These are phyloP conservation scores for Aporrectodea caliginosa DNA, from an alignment of 1,140 invertebrate genomes.

Conservation along the genomic window DNA sequence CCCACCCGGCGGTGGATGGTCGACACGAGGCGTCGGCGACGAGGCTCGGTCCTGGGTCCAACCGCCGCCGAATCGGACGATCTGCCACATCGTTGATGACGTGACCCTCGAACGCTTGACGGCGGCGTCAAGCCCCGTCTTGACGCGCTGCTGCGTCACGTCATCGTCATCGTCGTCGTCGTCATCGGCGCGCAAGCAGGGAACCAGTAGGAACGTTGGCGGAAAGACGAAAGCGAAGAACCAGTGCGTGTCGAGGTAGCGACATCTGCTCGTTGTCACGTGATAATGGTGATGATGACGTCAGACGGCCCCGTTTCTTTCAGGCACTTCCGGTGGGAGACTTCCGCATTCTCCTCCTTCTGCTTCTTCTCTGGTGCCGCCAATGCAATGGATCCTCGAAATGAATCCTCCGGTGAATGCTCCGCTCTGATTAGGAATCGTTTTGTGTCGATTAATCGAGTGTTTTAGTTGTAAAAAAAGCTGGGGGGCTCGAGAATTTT, in stretches of 20 bases:
- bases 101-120: not conserved
- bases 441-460: too few species aligned
- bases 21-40: not conserved
- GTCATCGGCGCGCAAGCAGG: not conserved
- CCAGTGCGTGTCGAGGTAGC: slow-evolving; percentile 1
- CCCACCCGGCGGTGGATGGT: too few species aligned
- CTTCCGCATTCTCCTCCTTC: not conserved
- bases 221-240: not conserved
- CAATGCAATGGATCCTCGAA: not conserved
- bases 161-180: too few species aligned
- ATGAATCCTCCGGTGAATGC: not conserved
- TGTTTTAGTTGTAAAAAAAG: not conserved
- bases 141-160: not conserved
- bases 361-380: not conserved
- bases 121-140: not conserved
- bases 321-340: too few species aligned
- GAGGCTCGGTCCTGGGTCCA: not conserved
- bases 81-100: not conserved
- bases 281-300: not conserved
- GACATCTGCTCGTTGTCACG: not conserved
- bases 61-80: not conserved
- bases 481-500: not conserved
- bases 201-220: not conserved
- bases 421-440: not conserved
- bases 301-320: not conserved